Evolutionary conservation across 2,888 invertebrate genomes (phyloP).

Genomic region (Orthosia gracilis): DNA sequence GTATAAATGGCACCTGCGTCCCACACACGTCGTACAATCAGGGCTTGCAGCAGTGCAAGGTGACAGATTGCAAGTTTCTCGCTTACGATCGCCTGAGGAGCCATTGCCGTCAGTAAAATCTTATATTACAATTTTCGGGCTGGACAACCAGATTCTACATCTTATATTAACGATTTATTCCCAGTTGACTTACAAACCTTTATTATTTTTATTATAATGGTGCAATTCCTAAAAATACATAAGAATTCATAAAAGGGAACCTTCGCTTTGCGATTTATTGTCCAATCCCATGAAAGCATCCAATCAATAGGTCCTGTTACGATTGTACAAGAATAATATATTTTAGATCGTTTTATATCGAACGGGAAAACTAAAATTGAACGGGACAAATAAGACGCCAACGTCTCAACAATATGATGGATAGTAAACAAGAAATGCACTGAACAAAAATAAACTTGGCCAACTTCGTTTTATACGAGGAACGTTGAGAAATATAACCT

Average conservation of each 20-base stretch:
- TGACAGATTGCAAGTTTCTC: conserved; percentile 58
- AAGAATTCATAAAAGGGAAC: neutral
- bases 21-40: conserved; percentile 43
- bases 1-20: conserved; percentile 42
- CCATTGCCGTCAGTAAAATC: conserved; percentile 53
- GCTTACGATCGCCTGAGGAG: conserved; percentile 55
- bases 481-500: conserved; percentile 78
- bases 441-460: conserved; percentile 84
- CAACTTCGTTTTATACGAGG: conserved; percentile 77
- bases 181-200: conserved; percentile 7
- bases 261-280: neutral
- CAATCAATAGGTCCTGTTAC: conserved; percentile 31
- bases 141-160: conserved; percentile 56
- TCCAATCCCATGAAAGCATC: conserved; percentile 4
- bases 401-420: conserved; percentile 84
- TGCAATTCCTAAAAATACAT: neutral
- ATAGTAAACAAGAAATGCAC: conserved; percentile 85
- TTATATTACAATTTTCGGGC: conserved; percentile 57
- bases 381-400: conserved; percentile 77
- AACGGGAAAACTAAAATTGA: conserved; percentile 77
- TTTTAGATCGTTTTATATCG: conserved; percentile 67
- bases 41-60: conserved; percentile 52
- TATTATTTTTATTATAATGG: neutral
- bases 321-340: conserved; percentile 47
- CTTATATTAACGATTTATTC: conserved; percentile 35